Base-by-base conservation (phyloP, 2,888 invertebrate genomes). In the Nysson spinosus region DNA sequence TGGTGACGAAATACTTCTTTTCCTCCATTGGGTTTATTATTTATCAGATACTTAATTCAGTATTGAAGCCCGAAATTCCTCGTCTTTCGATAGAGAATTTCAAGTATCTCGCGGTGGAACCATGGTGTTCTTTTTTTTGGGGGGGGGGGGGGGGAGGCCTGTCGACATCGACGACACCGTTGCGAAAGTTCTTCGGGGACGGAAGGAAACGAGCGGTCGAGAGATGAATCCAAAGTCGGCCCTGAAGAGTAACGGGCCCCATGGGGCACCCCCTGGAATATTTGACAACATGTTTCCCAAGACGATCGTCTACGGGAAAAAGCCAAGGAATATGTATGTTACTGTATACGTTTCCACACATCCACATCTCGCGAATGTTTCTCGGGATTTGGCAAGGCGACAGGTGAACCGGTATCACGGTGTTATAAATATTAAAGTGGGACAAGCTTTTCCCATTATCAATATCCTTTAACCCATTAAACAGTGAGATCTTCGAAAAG, bases 271-370 rank as follows among this genome's bases (percentile, higher is more conserved):
- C 39, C 34, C 32, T n/a, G 17, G 72, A 78, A 79, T 79, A 79
- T 79, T 79, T 75, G 79, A 79, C 75, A 78, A 79, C 78, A 70
- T 69, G 73, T 66, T 54, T 78, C 72, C 79, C 80, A 22, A 56
- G 76, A 70, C 71, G 60, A 49, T 69, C 70, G 68, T 78, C 67
- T 34, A 51, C 19, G 17, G 35, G 58, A 63, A 52, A 71, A 75
- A 61, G 62, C 65, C 39, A 44, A 51, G 28, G 44, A 51, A 56
- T 60, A 46, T 35, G 46, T 24, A 51, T 11, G 42, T 40, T 34
- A 54, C 30, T 34, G 49, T 58, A 16, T n/a, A 49, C 28, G 22
- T 22, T n/a, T n/a, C n/a, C n/a, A 28, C 35, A 16, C 26, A 7
- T 14, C 19, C 16, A 16, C 14, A 16, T 7, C n/a, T 7, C 5